These are phyloP conservation scores for Harpagoxenus sublaevis DNA, from an alignment of 2,888 invertebrate species.

Conservation along the genomic window DNA sequence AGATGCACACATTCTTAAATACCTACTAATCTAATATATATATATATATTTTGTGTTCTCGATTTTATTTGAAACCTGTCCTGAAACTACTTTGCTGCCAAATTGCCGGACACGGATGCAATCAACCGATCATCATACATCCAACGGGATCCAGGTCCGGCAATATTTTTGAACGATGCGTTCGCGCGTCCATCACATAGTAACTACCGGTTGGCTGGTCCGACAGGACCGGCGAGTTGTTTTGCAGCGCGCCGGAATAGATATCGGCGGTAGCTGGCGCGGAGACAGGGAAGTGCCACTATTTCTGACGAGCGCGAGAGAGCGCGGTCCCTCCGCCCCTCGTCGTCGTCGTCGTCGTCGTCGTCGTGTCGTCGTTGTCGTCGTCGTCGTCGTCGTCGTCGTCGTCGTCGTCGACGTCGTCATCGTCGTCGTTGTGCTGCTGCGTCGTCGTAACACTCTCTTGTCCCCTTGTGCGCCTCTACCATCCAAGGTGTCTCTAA, in stretches of 20 bases:
- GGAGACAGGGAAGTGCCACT: constrained; percentile 86
- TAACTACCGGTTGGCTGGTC: constrained; percentile 70
- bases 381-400: constrained; percentile 24
- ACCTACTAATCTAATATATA: background rate
- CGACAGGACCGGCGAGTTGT: constrained; percentile 83
- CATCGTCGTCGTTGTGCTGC: constrained; percentile 22
- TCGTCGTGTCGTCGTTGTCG: constrained; percentile 43
- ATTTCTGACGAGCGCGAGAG: constrained; percentile 85
- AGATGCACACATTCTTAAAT: background rate
- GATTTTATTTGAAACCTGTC: background rate
- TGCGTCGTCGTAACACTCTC: constrained; percentile 36
- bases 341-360: constrained; percentile 43
- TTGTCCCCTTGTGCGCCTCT: constrained; percentile 29
- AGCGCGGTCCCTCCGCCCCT: constrained; percentile 68
- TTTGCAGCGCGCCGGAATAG: constrained; percentile 87
- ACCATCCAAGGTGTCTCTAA: constrained; percentile 54
- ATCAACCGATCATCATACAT: constrained; percentile 43
- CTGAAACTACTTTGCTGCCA: background rate
- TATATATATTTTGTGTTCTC: background rate
- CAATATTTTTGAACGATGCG: constrained; percentile 66
- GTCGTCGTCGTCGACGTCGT: constrained; percentile 15
- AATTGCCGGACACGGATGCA: constrained; percentile 27
- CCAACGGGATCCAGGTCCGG: constrained; percentile 34
- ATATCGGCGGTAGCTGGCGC: constrained; percentile 87
- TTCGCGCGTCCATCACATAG: constrained; percentile 60